A percentile compares a stretch with the other conserved stretches of the same genome.
These are phyloP conservation scores for Idaea dimidiata DNA, from an alignment of 2,888 invertebrate species.

Conservation along the genomic window DNA sequence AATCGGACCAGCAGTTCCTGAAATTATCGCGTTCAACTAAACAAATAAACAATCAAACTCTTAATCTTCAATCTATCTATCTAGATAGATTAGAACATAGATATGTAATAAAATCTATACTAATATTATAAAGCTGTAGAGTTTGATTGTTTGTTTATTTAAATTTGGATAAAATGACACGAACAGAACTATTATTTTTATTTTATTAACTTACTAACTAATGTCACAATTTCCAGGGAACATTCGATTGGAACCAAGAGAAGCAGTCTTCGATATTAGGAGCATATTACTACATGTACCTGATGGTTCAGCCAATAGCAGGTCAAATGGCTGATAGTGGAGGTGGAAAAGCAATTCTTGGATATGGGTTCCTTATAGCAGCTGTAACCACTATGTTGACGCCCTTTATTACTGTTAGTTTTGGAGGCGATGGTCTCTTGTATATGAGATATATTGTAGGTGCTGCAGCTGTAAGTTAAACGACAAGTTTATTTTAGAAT, in stretches of 20 bases:
- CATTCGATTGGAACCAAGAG: not conserved
- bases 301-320: not conserved
- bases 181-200: too few relatives aligned
- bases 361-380: not conserved
- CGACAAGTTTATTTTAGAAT: not conserved
- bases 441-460: not conserved
- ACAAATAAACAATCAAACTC: too few relatives aligned
- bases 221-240: not conserved
- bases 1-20: too few relatives aligned
- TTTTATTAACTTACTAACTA: too few relatives aligned
- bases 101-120: too few relatives aligned
- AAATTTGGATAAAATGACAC: too few relatives aligned
- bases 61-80: too few relatives aligned
- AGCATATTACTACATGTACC: not conserved
- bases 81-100: too few relatives aligned
- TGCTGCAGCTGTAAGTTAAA: not conserved
- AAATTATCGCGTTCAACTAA: too few relatives aligned
- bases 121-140: too few relatives aligned
- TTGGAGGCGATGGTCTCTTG: not conserved
- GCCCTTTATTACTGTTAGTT: not conserved
- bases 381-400: slow-evolving; percentile 2
- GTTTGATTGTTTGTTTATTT: too few relatives aligned
- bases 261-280: not conserved
- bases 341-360: not conserved
- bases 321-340: not conserved